These are phyloP conservation scores for Scomber japonicus DNA, from an alignment of 2,113 vertebrate species.

Conservation along the genomic window DNA sequence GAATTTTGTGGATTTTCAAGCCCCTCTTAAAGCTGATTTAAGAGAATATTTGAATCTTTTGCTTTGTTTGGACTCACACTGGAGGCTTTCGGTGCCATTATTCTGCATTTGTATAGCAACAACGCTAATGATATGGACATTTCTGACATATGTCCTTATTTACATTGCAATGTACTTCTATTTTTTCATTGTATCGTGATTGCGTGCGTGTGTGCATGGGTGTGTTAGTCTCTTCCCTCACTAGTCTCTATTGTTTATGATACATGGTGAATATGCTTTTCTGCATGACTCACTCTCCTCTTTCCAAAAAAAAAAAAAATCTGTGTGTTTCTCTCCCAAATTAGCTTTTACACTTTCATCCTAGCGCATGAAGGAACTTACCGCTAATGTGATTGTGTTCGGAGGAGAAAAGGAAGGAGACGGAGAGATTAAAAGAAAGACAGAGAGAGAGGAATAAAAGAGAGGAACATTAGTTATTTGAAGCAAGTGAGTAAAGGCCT, in stretches of 20 bases:
- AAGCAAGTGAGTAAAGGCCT: conserved; percentile 20
- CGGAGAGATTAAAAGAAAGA: conserved; percentile 20
- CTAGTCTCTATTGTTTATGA: conserved; percentile 65
- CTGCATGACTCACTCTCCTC: conserved; percentile 70
- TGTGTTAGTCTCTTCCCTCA: conserved; percentile 31
- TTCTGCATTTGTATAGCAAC: neutral
- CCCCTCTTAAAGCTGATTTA: neutral
- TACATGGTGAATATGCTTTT: conserved; percentile 72
- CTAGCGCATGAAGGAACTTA: conserved; percentile 34
- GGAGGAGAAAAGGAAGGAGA: conserved; percentile 21
- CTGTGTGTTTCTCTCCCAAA: conserved; percentile 64
- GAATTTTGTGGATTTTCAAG: neutral
- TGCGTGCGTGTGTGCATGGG: conserved; percentile 3
- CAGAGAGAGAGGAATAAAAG: neutral
- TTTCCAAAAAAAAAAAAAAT: conserved; percentile 68
- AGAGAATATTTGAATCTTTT: conserved; percentile 11
- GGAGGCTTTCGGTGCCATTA: no score
- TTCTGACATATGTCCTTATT: conserved; percentile 16
- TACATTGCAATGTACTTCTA: conserved; percentile 9
- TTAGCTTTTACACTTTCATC: conserved; percentile 62
- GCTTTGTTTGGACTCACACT: conserved; percentile 12
- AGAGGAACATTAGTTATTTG: conserved; percentile 24
- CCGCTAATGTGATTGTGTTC: conserved; percentile 30
- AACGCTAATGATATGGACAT: conserved; percentile 2
- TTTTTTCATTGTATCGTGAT: neutral